Evolutionary conservation across 2,797 vertebrate species (phyloP).

Genomic region (Pseudopleuronectes americanus): DNA sequence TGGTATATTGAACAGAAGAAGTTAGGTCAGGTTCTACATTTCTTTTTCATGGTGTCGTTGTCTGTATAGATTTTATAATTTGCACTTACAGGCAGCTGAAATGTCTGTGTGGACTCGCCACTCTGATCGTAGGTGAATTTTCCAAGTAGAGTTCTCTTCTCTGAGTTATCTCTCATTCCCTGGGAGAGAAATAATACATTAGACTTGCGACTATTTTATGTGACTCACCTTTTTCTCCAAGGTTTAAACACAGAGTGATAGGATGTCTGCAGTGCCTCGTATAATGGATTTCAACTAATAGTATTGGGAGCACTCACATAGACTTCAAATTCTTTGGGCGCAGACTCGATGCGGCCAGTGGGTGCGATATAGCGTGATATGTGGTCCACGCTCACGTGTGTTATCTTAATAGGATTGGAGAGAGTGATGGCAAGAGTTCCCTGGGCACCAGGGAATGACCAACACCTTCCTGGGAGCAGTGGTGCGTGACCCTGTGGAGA

Average conservation of each 20-base stretch:
- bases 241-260: too few relatives aligned
- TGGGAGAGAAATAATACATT: neutral
- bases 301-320: conserved; percentile 22
- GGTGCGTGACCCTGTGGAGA: conserved; percentile 83
- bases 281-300: neutral
- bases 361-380: conserved; percentile 89
- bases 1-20: too few relatives aligned
- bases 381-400: conserved; percentile 91
- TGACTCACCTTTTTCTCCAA: too few relatives aligned
- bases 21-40: too few relatives aligned
- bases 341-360: conserved; percentile 89
- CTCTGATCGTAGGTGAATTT: too few relatives aligned
- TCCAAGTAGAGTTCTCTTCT: conserved; percentile 87
- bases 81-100: too few relatives aligned
- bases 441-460: conserved; percentile 92
- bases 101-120: too few relatives aligned
- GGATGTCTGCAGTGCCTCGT: too few relatives aligned
- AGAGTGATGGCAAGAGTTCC: conserved; percentile 92
- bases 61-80: too few relatives aligned
- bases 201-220: too few relatives aligned
- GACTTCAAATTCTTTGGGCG: conserved; percentile 89
- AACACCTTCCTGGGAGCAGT: conserved; percentile 93
- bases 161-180: conserved; percentile 86
- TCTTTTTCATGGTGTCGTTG: too few relatives aligned
- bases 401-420: conserved; percentile 87